Conservation (phyloP, 2,113 vertebrate genomes). For the Naja naja region DNA sequence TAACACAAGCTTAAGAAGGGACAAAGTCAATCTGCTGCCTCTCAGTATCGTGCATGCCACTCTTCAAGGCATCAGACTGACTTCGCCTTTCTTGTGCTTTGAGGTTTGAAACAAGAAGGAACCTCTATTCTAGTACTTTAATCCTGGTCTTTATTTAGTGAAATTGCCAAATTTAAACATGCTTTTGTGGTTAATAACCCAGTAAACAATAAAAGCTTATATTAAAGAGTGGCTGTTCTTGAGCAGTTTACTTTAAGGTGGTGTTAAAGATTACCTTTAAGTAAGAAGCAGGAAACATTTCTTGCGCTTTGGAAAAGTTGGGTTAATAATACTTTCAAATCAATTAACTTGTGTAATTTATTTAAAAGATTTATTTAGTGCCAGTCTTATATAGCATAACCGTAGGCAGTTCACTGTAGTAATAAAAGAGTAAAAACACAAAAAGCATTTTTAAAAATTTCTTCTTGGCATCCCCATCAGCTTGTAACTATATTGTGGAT, state of each 20-base stretch:
- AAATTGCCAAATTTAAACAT: neutral
- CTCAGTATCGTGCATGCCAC: neutral
- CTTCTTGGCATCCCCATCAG: neutral
- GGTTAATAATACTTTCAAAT: neutral
- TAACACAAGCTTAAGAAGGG: neutral
- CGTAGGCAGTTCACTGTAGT: neutral
- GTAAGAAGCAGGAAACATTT: neutral
- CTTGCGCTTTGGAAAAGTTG: neutral
- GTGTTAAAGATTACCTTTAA: neutral
- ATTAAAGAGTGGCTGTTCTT: neutral
- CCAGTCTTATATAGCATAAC: neutral
- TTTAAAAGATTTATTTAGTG: neutral
- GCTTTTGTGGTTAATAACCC: neutral
- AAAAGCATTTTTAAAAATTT: neutral
- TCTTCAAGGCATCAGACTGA: neutral
- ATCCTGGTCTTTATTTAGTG: neutral
- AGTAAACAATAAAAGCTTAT: neutral
- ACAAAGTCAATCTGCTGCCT: neutral
- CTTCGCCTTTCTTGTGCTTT: neutral
- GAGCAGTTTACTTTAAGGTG: neutral
- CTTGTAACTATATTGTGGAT: neutral
- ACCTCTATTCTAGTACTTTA: neutral
- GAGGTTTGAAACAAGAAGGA: neutral
- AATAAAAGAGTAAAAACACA: neutral
- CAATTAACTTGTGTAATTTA: neutral